These are phyloP conservation scores for Drosophila pectinifera DNA, from an alignment of 1,140 invertebrate genomes.

Conservation along the genomic window DNA sequence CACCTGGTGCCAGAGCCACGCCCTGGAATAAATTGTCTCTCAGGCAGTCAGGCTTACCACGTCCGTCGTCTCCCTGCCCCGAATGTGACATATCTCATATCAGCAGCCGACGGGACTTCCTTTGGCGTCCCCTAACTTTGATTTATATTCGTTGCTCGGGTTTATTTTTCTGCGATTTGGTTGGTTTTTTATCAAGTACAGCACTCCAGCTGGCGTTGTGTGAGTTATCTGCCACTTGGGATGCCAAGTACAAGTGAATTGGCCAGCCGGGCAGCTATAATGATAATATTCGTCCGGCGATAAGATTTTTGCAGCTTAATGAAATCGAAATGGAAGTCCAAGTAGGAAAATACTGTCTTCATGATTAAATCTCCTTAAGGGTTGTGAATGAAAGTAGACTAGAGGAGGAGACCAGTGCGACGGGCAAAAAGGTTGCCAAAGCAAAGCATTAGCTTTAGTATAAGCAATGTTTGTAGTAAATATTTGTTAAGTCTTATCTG, in stretches of 20 bases:
- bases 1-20: conserved; percentile 47
- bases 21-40: conserved; percentile 47
- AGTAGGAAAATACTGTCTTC: conserved; percentile 13
- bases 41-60: neutral
- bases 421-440: neutral
- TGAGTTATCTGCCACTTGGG: conserved; percentile 42
- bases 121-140: conserved; percentile 33
- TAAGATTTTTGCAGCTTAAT: conserved; percentile 41
- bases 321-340: conserved; percentile 35
- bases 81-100: conserved; percentile 72
- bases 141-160: conserved; percentile 43
- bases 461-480: conserved; percentile 4
- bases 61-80: neutral
- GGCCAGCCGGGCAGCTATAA: conserved; percentile 11
- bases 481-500: conserved; percentile 19
- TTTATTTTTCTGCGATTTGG: conserved; percentile 31
- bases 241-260: conserved; percentile 23
- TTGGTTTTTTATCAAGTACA: conserved; percentile 34
- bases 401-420: neutral
- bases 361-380: conserved; percentile 28
- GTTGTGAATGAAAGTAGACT: conserved; percentile 26
- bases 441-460: conserved; percentile 7
- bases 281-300: conserved; percentile 30
- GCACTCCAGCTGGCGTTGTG: neutral
- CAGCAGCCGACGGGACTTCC: conserved; percentile 37